Conservation (phyloP, 2,888 invertebrate genomes). For the Pristionchus exspectatus region DNA sequence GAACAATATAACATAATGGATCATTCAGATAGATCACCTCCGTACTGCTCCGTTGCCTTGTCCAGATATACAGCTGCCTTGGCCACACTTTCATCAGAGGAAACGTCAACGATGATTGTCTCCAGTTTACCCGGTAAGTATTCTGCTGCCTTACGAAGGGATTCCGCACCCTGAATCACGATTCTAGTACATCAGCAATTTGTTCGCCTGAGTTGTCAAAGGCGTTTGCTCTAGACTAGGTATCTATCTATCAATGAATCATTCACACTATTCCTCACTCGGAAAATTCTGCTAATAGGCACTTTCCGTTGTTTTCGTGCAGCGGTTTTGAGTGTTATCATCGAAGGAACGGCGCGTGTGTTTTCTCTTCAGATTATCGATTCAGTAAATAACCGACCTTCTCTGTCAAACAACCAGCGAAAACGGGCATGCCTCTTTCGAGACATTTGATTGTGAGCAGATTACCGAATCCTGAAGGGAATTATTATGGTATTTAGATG, state of each 20-base stretch:
- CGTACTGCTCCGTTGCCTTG: constrained; percentile 60
- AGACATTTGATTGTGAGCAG: constrained; percentile 68
- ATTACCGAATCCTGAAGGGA: constrained; percentile 69
- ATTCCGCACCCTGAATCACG: constrained; percentile 16
- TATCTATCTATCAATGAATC: no score
- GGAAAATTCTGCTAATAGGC: background rate
- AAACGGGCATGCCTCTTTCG: constrained; percentile 70
- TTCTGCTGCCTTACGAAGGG: constrained; percentile 24
- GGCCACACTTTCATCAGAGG: constrained; percentile 70
- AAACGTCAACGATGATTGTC: constrained; percentile 73
- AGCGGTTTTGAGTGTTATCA: background rate
- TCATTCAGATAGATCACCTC: constrained; percentile 58
- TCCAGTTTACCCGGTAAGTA: constrained; percentile 59
- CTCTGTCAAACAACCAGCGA: constrained; percentile 72
- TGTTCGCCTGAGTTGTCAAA: background rate
- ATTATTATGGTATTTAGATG: background rate
- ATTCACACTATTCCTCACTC: background rate
- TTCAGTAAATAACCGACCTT: constrained; percentile 56
- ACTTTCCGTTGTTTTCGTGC: background rate
- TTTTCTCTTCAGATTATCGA: background rate
- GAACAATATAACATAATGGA: background rate
- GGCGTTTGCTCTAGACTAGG: background rate
- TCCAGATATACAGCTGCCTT: constrained; percentile 66
- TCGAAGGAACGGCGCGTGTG: background rate
- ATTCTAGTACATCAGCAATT: background rate